A percentile compares a stretch with the other conserved stretches of the same genome.
Conservation (phyloP, 2,113 vertebrate species). For the Pseudopodoces humilis region DNA sequence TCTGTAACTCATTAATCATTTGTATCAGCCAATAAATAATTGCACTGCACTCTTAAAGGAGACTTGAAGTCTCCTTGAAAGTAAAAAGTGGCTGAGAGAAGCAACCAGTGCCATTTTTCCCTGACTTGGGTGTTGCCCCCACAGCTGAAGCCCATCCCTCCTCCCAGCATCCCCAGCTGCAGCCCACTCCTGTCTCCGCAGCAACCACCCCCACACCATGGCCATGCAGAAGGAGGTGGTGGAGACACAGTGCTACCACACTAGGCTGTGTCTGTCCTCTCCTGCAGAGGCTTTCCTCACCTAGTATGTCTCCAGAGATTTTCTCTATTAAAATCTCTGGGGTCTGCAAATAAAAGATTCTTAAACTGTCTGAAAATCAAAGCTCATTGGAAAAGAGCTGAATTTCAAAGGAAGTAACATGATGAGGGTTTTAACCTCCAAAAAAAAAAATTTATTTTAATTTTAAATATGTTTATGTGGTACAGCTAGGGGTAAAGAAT, state of each 20-base stretch:
- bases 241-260: neutral
- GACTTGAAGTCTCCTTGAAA: neutral
- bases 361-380: neutral
- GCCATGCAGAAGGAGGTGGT: fast-evolving
- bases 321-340: neutral
- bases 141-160: neutral
- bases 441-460: neutral
- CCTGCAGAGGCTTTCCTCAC: neutral
- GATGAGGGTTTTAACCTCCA: neutral
- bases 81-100: neutral
- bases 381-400: neutral
- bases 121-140: neutral
- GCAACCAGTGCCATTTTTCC: fast-evolving
- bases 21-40: neutral
- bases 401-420: neutral
- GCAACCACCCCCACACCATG: neutral
- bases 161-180: fast-evolving
- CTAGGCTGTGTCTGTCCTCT: neutral
- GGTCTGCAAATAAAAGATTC: neutral
- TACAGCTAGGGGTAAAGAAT: neutral
- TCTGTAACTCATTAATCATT: neutral
- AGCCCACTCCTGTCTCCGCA: neutral
- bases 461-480: neutral
- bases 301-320: neutral
- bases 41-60: neutral